These are phyloP conservation scores for Ferrisia virgata DNA, from an alignment of 2,888 invertebrate species.

Conservation along the genomic window DNA sequence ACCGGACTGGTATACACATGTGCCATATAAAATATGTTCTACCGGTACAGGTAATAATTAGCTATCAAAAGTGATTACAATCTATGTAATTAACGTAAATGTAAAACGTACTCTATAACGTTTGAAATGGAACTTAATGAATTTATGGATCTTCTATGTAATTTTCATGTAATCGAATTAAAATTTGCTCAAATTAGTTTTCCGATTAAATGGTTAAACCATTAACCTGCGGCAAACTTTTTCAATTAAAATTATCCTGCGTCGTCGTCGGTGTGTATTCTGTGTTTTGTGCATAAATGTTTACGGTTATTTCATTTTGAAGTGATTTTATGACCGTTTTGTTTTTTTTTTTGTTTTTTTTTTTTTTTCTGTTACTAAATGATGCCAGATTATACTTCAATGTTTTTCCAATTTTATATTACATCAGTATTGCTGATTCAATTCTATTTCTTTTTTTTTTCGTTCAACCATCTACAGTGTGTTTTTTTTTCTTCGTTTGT, in stretches of 20 bases:
- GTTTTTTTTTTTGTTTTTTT: no score
- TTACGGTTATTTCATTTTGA: not conserved
- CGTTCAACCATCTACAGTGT: not conserved
- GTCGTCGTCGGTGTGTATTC: not conserved
- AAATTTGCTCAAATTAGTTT: constrained; percentile 23
- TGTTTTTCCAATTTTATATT: not conserved
- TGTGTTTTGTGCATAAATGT: not conserved
- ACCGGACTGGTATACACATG: not conserved
- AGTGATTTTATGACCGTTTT: not conserved
- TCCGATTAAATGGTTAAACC: constrained; percentile 26
- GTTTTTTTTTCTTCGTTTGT: not conserved
- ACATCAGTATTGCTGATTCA: not conserved
- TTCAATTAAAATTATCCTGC: constrained; percentile 13
- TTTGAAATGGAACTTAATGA: constrained; percentile 15
- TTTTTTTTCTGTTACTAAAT: not conserved
- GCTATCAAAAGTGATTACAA: not conserved
- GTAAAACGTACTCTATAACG: not conserved
- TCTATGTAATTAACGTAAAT: not conserved
- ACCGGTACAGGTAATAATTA: not conserved
- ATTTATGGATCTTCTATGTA: constrained; percentile 15
- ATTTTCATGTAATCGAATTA: constrained; percentile 28
- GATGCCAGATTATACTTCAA: not conserved
- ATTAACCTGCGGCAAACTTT: constrained; percentile 23
- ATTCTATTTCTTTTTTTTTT: not conserved
- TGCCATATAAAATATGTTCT: not conserved